Evolutionary conservation across 1,140 invertebrate genomes (phyloP), one percentile per base, ranked within the genome.

Genomic region (Steinernema khuongi): DNA sequence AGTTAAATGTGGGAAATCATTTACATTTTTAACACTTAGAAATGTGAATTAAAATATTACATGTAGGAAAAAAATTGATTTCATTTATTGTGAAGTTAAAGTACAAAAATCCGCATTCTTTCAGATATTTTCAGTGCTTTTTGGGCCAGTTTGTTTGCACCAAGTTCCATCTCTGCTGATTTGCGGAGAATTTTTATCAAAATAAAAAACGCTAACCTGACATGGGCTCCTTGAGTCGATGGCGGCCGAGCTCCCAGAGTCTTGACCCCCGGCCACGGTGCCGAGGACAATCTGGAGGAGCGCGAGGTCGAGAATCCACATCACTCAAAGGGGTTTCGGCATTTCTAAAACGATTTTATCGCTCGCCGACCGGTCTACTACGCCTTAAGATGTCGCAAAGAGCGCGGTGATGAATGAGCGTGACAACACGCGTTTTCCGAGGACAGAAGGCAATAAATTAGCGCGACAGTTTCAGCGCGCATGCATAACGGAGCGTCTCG

Each of bases 321-420:
- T 60, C 19, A 4, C 50, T 60, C 26, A 60, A 2, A 60, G 19
- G 14, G 50, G 50, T 22, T 60, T 60, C 50, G 50, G 50, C 50
- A 60, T 60, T 26, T 60, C 50, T n/a, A 60, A 60, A 60, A 60
- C 50, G 50, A 60, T 60, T 60, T 60, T 60, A 60, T 60, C 50
- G 22, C 50, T 14, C 50, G 50, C 4, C 50, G 50, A 60, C 50
- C 50, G 50, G 50, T 60, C 26, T 7, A n/a, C n/a, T n/a, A 60
- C 36, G 36, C 36, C 36, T n/a, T 7, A 41, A 41, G 36, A 60
- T 17, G 11, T 60, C 50, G 50, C 14, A 60, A 60, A 22, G 19
- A 60, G 26, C 14, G 26, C 50, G 11, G 14, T 60, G 50, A 60
- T 60, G 14, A 60, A 60, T 60, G 50, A 60, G 14, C 50, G 50